Evolutionary conservation across 1,140 invertebrate species (phyloP).

Genomic region (Bombus sylvicola): DNA sequence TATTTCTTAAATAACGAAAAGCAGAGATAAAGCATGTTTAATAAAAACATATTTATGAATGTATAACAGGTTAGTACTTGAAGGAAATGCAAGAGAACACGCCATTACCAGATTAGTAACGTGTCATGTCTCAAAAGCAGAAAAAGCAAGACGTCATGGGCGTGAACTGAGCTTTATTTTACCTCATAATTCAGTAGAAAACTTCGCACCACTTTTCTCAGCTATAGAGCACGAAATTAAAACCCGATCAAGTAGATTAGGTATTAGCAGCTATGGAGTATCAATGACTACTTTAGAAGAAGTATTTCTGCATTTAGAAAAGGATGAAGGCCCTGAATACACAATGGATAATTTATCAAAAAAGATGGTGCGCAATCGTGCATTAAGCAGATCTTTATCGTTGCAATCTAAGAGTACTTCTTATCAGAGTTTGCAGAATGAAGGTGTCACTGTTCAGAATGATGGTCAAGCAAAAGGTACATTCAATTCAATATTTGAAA

Average conservation of each 20-base stretch:
- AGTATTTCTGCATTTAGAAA: slow-evolving; percentile 90
- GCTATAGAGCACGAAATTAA: slow-evolving; percentile 90
- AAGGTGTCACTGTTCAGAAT: slow-evolving; percentile 79
- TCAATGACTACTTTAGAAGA: slow-evolving; percentile 97
- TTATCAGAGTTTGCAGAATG: slow-evolving; percentile 89
- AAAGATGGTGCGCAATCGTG: slow-evolving; percentile 88
- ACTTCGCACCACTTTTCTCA: slow-evolving; percentile 89
- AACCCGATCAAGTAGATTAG: slow-evolving; percentile 85
- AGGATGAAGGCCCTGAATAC: slow-evolving; percentile 86
- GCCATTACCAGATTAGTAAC: slow-evolving; percentile 86
- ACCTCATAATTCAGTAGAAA: slow-evolving; percentile 88
- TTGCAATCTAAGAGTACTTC: slow-evolving; percentile 89
- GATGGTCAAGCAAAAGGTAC: slow-evolving; percentile 80
- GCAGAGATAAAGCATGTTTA: neutral
- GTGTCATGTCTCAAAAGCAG: slow-evolving; percentile 87
- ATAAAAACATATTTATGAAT: neutral
- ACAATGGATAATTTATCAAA: slow-evolving; percentile 88
- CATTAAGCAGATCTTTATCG: slow-evolving; percentile 87
- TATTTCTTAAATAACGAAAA: neutral
- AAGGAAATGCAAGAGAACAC: slow-evolving; percentile 84
- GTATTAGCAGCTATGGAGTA: slow-evolving; percentile 94
- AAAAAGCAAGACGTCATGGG: slow-evolving; percentile 88
- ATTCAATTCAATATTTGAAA: neutral
- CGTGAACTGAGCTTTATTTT: slow-evolving; percentile 90
- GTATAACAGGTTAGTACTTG: slow-evolving; percentile 80